phyloP scores from a whole-genome alignment of 2,113 vertebrate genomes.

The Dendropsophus ebraccatus region DNA sequence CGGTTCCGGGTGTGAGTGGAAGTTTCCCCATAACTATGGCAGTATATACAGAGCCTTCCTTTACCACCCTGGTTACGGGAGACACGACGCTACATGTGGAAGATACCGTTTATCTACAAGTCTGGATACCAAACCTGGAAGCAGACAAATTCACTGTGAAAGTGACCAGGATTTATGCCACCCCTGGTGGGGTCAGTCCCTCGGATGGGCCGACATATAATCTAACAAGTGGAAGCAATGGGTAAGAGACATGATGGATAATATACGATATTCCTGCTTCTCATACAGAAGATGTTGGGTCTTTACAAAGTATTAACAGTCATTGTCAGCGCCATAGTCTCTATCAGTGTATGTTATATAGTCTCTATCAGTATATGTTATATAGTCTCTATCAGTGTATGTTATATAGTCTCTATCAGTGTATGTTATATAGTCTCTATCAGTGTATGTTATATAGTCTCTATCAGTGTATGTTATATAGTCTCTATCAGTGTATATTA shows the following conservation, averaged over 20 bases:
- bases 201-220: background rate
- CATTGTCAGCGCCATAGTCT: too few species aligned
- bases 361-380: too few species aligned
- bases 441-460: too few species aligned
- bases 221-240: background rate
- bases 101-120: background rate
- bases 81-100: background rate
- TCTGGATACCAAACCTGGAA: conserved; percentile 1
- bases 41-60: background rate
- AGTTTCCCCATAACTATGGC: background rate
- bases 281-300: background rate
- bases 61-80: background rate
- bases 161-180: background rate
- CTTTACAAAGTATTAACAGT: too few species aligned
- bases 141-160: conserved; percentile 3
- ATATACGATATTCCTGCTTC: background rate
- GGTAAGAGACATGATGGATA: too few species aligned
- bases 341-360: too few species aligned
- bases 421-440: too few species aligned
- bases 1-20: background rate
- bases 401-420: too few species aligned
- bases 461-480: too few species aligned
- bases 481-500: too few species aligned
- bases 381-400: too few species aligned
- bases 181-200: background rate